Evolutionary conservation across 2,888 invertebrate species (phyloP).

Genomic region (Ephialtes manifestator): DNA sequence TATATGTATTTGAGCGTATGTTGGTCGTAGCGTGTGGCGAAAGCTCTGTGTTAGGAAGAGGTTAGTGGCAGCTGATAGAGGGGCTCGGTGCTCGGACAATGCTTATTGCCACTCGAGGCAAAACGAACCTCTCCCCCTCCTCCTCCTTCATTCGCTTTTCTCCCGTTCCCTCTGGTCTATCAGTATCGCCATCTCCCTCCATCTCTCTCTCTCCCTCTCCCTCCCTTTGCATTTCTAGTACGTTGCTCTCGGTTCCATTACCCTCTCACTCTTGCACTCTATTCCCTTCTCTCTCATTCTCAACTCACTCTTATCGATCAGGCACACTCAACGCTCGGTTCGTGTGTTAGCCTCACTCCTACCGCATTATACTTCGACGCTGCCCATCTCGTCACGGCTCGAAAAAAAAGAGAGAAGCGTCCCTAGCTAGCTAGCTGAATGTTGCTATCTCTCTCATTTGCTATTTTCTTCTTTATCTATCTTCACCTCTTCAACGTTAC

Average conservation of each 20-base stretch:
- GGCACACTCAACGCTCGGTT: slow-evolving; percentile 58
- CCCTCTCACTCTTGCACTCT: slow-evolving; percentile 30
- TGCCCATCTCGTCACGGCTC: slow-evolving; percentile 53
- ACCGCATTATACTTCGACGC: slow-evolving; percentile 64
- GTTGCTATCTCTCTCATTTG: neutral
- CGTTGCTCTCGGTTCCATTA: slow-evolving; percentile 66
- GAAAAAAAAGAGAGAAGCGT: slow-evolving; percentile 46
- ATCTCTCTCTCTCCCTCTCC: slow-evolving; percentile 51
- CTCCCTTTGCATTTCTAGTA: slow-evolving; percentile 68
- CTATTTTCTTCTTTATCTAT: neutral
- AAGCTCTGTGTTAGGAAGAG: slow-evolving; percentile 57
- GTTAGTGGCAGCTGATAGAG: slow-evolving; percentile 69
- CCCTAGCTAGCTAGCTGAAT: neutral
- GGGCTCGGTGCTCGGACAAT: slow-evolving; percentile 77
- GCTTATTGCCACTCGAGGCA: slow-evolving; percentile 80
- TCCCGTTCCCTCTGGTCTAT: slow-evolving; percentile 30
- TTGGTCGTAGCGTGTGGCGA: slow-evolving; percentile 56
- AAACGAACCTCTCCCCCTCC: slow-evolving; percentile 75
- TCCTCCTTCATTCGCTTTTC: slow-evolving; percentile 38
- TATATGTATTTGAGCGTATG: slow-evolving; percentile 51
- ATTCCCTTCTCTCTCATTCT: slow-evolving; percentile 49
- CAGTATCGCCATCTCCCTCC: slow-evolving; percentile 32
- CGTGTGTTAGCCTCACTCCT: slow-evolving; percentile 57
- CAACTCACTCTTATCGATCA: slow-evolving; percentile 68
- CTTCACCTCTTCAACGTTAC: neutral